phyloP scores from a whole-genome alignment of 2,113 vertebrate species.

The Pomatorhinus ruficollis region DNA sequence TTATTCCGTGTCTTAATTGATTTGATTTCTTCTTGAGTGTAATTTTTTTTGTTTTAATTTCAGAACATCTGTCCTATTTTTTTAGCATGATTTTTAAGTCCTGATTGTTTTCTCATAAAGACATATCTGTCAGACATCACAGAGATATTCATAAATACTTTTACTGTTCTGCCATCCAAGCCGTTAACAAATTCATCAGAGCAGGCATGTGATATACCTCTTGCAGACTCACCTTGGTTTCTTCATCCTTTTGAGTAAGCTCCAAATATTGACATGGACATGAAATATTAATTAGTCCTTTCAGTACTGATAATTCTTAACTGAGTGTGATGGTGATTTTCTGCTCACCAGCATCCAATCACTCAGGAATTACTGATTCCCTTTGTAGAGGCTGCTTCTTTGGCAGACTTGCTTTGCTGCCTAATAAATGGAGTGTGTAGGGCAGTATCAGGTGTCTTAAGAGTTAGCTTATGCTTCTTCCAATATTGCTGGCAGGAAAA shows the following conservation, averaged over 20 bases:
- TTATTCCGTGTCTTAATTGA: background rate
- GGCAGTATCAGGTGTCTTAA: background rate
- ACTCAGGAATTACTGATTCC: background rate
- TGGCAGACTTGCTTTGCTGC: background rate
- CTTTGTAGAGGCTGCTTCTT: background rate
- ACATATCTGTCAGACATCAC: background rate
- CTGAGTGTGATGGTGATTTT: background rate
- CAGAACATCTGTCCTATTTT: background rate
- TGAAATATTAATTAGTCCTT: background rate
- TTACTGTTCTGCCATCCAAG: background rate
- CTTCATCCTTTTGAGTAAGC: background rate
- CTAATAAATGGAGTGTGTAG: background rate
- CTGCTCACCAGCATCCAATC: background rate
- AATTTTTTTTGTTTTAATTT: background rate
- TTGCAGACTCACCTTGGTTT: background rate
- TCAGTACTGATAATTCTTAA: background rate
- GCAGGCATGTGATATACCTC: fast-evolving
- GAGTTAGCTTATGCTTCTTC: background rate
- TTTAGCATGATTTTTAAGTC: background rate
- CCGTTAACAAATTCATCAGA: background rate
- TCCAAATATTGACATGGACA: background rate
- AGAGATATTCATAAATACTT: background rate
- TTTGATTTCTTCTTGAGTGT: background rate
- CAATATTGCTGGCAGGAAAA: background rate
- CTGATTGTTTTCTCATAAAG: background rate